Evolutionary conservation across 2,888 invertebrate genomes (phyloP).

Genomic region (Tetranychus truncatus): DNA sequence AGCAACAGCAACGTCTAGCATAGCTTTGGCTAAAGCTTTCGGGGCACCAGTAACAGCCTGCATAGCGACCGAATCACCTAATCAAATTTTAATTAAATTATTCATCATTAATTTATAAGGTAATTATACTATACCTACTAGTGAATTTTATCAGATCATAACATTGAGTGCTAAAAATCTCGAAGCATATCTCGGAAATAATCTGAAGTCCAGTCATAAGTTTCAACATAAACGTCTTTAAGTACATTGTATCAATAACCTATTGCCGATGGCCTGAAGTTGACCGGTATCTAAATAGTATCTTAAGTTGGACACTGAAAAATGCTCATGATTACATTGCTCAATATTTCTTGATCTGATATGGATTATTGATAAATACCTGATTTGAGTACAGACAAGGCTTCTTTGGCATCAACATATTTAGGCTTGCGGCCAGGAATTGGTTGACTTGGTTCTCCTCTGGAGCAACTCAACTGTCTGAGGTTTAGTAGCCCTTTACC

Average conservation of each 20-base stretch:
- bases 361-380: conserved; percentile 38
- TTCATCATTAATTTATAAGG: not conserved
- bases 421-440: conserved; percentile 49
- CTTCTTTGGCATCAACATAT: conserved; percentile 52
- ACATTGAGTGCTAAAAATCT: not conserved
- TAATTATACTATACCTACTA: not conserved
- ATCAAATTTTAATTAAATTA: not conserved
- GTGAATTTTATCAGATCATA: not conserved
- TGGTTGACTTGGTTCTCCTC: conserved; percentile 54
- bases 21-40: conserved; percentile 7
- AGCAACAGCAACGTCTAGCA: not conserved
- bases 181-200: not conserved
- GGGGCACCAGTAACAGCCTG: conserved; percentile 9
- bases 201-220: not conserved
- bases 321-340: too few relatives aligned
- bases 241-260: too few relatives aligned
- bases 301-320: too few relatives aligned
- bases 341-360: not conserved
- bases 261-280: too few relatives aligned
- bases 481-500: not conserved
- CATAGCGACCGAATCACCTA: conserved; percentile 10
- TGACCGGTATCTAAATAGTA: too few relatives aligned
- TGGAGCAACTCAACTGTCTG: conserved; percentile 29
- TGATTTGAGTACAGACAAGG: conserved; percentile 57
- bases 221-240: too few relatives aligned